Evolutionary conservation across 2,797 vertebrate species (phyloP), one percentile per base, ranked within the genome.

Genomic region (Pelobates cultripes): DNA sequence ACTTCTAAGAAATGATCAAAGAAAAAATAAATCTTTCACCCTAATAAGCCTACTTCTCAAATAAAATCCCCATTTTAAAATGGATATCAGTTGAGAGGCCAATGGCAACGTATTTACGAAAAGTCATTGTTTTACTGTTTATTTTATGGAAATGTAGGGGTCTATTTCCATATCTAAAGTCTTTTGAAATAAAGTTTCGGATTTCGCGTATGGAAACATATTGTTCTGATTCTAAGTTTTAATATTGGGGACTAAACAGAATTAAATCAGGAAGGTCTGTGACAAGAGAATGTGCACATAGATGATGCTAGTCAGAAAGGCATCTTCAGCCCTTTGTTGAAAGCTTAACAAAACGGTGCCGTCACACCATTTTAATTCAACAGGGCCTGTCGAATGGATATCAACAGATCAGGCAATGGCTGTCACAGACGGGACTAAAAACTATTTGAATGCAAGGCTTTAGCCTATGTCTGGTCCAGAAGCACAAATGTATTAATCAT

Each of bases 291-390:
- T 95, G 92, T 90, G 94, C 93, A 93, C 90, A 91, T 87, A 91
- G 95, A 90, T 90, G 95, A 96, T 96, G 96, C 7, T 28, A 40
- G 61, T 95, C 93, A 95, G 94, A 86, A 88, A 94, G 91, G 88
- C 91, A 92, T 92, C 93, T 92, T 91, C 90, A 92, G 88, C 92
- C 94, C 94, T 97, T 98, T 97, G 96, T 97, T 97, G 95, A 93
- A 94, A 94, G 96, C 96, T 97, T 97, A 97, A 97, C 96, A 96
- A 97, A 97, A 97, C 97, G 96, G 94, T 95, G 94, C 95, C 95
- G 95, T 96, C 95, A 96, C 96, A 96, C 95, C 94, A 94, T 95
- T 97, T 97, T 92, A 96, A 94, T 95, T 95, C 95, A 96, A 96
- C 96, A 95, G 94, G 91, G 95, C 95, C 95, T 95, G 95, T 96